phyloP scores from a whole-genome alignment of 2,113 vertebrate genomes.

The Pangasianodon gigas region DNA sequence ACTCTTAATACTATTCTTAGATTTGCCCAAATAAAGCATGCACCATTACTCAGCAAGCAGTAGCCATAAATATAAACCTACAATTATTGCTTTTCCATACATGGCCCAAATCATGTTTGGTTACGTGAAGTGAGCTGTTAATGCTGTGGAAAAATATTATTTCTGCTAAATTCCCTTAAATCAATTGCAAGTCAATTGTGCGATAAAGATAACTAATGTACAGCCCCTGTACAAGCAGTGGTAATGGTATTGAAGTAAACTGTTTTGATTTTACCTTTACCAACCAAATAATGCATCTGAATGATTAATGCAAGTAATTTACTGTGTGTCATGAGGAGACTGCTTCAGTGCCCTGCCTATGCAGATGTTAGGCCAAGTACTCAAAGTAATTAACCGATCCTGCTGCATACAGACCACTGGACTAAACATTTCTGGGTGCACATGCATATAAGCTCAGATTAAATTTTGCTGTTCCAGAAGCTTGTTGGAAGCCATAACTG shows the following conservation, averaged over 20 bases:
- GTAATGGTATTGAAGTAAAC: slow-evolving; percentile 62
- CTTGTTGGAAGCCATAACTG: slow-evolving; percentile 16
- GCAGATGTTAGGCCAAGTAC: slow-evolving; percentile 57
- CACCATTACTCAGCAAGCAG: background rate
- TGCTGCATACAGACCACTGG: slow-evolving; percentile 41
- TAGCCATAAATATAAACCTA: background rate
- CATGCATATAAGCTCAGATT: slow-evolving; percentile 61
- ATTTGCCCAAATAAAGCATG: background rate
- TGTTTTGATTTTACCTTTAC: slow-evolving; percentile 68
- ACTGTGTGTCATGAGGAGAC: slow-evolving; percentile 54
- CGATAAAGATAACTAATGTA: slow-evolving; percentile 41
- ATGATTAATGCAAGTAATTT: slow-evolving; percentile 71
- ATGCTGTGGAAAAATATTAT: slow-evolving; percentile 24
- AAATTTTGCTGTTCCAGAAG: slow-evolving; percentile 61
- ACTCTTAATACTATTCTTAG: background rate
- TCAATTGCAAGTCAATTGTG: slow-evolving; percentile 57
- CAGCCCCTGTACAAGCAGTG: slow-evolving; percentile 52
- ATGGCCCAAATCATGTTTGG: slow-evolving; percentile 54
- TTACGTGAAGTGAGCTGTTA: background rate
- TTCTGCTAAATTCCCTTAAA: slow-evolving; percentile 47
- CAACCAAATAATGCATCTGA: slow-evolving; percentile 65
- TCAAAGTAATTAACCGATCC: slow-evolving; percentile 70
- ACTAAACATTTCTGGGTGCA: slow-evolving; percentile 30
- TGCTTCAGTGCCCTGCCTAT: slow-evolving; percentile 57
- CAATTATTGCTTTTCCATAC: slow-evolving; percentile 14